Evolutionary conservation across 2,797 vertebrate genomes (phyloP).

Genomic region (Hoplostethus mediterraneus): DNA sequence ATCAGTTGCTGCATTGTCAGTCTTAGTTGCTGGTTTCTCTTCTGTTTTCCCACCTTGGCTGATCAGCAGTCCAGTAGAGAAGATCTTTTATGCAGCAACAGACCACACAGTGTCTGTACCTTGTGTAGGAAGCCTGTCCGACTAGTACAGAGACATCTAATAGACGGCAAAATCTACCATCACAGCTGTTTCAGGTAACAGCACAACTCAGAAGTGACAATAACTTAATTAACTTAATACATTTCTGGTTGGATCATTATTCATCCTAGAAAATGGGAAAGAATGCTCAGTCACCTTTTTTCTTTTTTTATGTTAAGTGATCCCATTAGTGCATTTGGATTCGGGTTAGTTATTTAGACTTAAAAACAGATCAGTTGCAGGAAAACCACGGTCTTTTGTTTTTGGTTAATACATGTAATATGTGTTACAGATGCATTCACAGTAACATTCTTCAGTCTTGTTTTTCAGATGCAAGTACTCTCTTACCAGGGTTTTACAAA

Average conservation of each 20-base stretch:
- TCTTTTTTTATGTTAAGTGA: background rate
- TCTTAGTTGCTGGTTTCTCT: constrained; percentile 14
- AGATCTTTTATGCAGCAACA: background rate
- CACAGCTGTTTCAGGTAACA: constrained; percentile 91
- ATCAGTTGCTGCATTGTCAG: background rate
- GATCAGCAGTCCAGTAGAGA: constrained; percentile 24
- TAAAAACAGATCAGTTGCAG: background rate
- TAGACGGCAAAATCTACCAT: constrained; percentile 88
- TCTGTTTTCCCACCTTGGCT: constrained; percentile 50
- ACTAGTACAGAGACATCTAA: constrained; percentile 89
- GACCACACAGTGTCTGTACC: constrained; percentile 58
- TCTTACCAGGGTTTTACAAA: constrained; percentile 60
- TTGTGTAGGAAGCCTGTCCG: constrained; percentile 88
- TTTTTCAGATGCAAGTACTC: constrained; percentile 69
- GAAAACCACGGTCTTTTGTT: background rate
- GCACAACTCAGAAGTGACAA: background rate
- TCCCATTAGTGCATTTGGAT: background rate
- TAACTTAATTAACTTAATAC: no score
- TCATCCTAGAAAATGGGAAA: background rate
- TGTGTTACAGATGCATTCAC: background rate
- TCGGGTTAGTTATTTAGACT: background rate
- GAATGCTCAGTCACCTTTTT: background rate
- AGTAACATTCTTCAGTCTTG: constrained; percentile 3
- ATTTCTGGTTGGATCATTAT: background rate
- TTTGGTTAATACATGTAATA: background rate